Evolutionary conservation across 2,888 invertebrate genomes (phyloP), one percentile per base, ranked within the genome.

Genomic region (Petrolisthes cinctipes): DNA sequence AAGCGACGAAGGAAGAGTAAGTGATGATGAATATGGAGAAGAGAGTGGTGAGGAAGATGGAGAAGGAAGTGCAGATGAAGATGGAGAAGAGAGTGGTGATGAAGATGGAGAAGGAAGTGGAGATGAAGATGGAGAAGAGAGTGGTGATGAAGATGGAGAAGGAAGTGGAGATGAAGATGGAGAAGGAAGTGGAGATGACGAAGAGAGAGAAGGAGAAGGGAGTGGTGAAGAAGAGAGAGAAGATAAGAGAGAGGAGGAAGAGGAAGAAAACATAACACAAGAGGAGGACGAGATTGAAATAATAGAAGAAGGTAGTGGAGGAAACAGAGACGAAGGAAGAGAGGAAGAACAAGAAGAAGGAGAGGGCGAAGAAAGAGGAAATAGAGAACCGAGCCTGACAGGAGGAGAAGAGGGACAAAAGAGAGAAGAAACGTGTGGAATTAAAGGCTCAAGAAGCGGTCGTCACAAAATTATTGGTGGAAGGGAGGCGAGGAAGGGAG

Each of bases 391-490:
- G 37, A 37, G 37, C 2, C 37, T 37, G 37, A 37, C 37, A 37
- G 0, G 20, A 71, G 71, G 20, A n/a, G 17, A 71, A 71, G 71
- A 71, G 20, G 71, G 6, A n/a, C 71, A 11, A 17, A 4, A 71
- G 71, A 20, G 20, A 71, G 71, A 11, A 11, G 71, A 71, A 20
- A 20, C n/a, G 23, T 86, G 86, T 76, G 86, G 86, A 1, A 76
- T 4, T 37, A 76, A 57, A 17, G 23, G 20, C 1, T 51, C 82
- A 37, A 61, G 14, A 53, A 20, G 11, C 1, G 23, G 75, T 5
- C 56, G 71, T 2, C 17, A 53, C 37, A 95, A 96, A 91, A 98
- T 98, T 89, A 96, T 98, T 87, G 98, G 98, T 0, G 98, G 98
- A 0, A 94, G 95, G 85, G 96, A 96, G 73, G 95, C 97, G 0